Evolutionary conservation across 2,888 invertebrate species (phyloP).

Genomic region (Pasiphila rectangulata): DNA sequence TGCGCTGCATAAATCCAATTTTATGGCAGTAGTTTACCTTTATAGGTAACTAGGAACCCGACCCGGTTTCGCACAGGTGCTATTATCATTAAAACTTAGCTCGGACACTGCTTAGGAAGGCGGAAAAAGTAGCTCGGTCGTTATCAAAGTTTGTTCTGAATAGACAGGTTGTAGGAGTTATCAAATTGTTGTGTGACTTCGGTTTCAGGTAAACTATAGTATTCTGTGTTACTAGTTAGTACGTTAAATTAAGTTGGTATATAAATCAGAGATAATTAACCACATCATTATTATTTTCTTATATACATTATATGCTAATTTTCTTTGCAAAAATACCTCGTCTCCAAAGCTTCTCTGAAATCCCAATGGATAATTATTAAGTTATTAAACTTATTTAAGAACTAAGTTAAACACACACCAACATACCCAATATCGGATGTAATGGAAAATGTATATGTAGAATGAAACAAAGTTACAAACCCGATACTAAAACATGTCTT

Average conservation of each 20-base stretch:
- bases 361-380: too few relatives aligned
- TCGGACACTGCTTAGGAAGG: slow-evolving; percentile 7
- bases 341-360: too few relatives aligned
- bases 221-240: too few relatives aligned
- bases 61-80: slow-evolving; percentile 5
- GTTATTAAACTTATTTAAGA: background rate
- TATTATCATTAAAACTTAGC: slow-evolving; percentile 19
- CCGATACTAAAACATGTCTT: slow-evolving; percentile 19
- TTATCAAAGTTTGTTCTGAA: background rate
- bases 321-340: too few relatives aligned
- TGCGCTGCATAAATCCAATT: slow-evolving; percentile 12
- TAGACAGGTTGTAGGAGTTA: background rate
- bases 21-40: slow-evolving; percentile 17
- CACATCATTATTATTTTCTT: too few relatives aligned
- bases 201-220: too few relatives aligned
- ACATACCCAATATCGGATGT: background rate
- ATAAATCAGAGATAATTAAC: too few relatives aligned
- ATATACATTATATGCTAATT: too few relatives aligned
- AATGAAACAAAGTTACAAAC: slow-evolving; percentile 8
- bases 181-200: background rate
- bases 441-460: slow-evolving; percentile 4
- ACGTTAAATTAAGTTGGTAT: too few relatives aligned
- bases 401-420: background rate
- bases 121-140: slow-evolving; percentile 9
- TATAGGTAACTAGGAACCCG: slow-evolving; percentile 6